Conservation (phyloP, 2,888 invertebrate species). For the Caenorhabditis drosophilae region DNA sequence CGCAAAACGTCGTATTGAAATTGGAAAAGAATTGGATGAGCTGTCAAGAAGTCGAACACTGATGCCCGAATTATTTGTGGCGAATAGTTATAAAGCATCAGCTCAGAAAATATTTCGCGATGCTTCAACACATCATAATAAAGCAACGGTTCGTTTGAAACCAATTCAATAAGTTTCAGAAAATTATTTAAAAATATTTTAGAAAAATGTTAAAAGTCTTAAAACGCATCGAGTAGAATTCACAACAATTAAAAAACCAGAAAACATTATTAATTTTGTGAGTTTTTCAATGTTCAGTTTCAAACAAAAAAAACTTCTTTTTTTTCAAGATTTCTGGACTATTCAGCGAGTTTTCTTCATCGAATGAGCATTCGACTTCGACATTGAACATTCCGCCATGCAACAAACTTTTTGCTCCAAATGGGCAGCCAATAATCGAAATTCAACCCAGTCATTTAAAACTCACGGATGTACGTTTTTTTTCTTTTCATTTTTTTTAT, state of each 20-base stretch:
- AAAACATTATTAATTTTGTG: background rate
- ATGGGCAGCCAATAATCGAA: background rate
- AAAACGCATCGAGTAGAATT: background rate
- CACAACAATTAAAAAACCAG: background rate
- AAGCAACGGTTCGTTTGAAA: background rate
- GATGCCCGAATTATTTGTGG: slow-evolving; percentile 1
- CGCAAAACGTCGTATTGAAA: background rate
- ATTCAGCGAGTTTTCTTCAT: too few species aligned
- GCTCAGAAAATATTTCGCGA: slow-evolving; percentile 2
- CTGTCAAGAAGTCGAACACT: background rate
- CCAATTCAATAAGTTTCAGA: background rate
- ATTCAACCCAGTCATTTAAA: background rate
- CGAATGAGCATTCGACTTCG: too few species aligned
- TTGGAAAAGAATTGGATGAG: slow-evolving; percentile 2
- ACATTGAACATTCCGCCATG: too few species aligned
- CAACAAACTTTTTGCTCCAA: background rate
- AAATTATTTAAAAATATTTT: background rate
- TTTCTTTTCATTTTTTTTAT: too few species aligned
- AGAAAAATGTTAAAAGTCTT: background rate
- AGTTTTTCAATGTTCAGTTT: background rate
- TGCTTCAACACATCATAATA: background rate
- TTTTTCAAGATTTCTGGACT: background rate
- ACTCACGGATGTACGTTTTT: background rate
- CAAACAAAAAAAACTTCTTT: background rate
- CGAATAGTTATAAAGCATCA: slow-evolving; percentile 1